These are phyloP conservation scores for Drosophila orosa DNA, from an alignment of 1,140 invertebrate genomes.

Conservation along the genomic window DNA sequence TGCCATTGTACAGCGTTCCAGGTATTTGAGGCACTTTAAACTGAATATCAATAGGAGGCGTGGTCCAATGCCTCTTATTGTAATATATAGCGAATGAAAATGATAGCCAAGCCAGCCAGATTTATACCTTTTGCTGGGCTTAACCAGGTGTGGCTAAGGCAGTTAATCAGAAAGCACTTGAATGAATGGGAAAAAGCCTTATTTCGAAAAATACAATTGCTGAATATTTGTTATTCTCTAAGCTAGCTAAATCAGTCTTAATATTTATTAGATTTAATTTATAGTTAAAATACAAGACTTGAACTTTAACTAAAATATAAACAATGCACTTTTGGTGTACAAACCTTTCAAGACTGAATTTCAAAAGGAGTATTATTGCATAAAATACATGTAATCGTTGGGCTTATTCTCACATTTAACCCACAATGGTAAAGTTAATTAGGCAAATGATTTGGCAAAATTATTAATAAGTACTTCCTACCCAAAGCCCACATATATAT, in stretches of 20 bases:
- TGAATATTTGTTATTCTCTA: too few species aligned
- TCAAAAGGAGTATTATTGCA: neutral
- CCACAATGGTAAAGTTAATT: constrained; percentile 11
- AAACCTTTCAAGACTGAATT: neutral
- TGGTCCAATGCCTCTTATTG: neutral
- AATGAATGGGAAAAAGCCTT: neutral
- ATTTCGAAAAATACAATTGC: too few species aligned
- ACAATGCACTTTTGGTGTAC: too few species aligned
- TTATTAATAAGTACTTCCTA: constrained; percentile 14
- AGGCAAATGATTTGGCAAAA: constrained; percentile 19
- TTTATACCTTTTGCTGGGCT: constrained; percentile 5
- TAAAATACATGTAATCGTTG: neutral
- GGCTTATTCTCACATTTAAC: neutral
- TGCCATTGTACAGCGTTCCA: constrained; percentile 45
- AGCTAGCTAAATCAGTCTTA: too few species aligned
- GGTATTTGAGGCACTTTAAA: constrained; percentile 66
- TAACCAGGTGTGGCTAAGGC: constrained; percentile 10
- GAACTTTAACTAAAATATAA: neutral
- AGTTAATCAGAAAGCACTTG: neutral
- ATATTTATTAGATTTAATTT: too few species aligned
- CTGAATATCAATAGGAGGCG: constrained; percentile 41
- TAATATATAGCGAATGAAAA: constrained; percentile 15
- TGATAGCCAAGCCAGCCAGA: constrained; percentile 10
- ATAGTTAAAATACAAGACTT: too few species aligned
- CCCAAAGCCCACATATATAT: neutral